Conservation (phyloP, 2,888 invertebrate genomes). For the Pocota personata region DNA sequence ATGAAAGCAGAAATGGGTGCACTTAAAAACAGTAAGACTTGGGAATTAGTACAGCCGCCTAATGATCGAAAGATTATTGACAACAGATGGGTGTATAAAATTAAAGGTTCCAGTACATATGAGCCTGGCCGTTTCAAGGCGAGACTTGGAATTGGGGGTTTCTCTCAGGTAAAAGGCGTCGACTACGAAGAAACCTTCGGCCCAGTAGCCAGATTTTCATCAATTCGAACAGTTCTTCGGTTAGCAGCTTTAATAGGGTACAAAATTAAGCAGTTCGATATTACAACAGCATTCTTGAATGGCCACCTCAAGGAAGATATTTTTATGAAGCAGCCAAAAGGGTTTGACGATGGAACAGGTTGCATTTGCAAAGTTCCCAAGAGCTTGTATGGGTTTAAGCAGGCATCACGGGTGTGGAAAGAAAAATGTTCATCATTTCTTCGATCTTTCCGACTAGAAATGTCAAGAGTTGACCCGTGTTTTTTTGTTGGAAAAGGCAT, state of each 20-base stretch:
- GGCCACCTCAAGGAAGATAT: conserved; percentile 60
- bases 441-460: conserved; percentile 68
- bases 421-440: conserved; percentile 70
- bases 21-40: conserved; percentile 62
- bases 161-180: conserved; percentile 75
- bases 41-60: conserved; percentile 58
- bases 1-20: conserved; percentile 48
- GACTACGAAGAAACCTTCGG: conserved; percentile 78
- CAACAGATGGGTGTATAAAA: conserved; percentile 76
- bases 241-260: conserved; percentile 54
- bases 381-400: conserved; percentile 74
- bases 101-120: conserved; percentile 64
- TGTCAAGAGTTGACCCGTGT: conserved; percentile 75
- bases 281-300: conserved; percentile 64
- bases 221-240: conserved; percentile 74
- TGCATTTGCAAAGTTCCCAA: conserved; percentile 69
- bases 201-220: conserved; percentile 76
- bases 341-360: conserved; percentile 65
- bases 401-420: conserved; percentile 72
- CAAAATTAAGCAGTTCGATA: conserved; percentile 56
- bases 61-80: conserved; percentile 65
- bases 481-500: conserved; percentile 71
- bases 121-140: conserved; percentile 74
- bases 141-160: conserved; percentile 77
- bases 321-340: conserved; percentile 63